Percentiles rank a stretch among this genome's conserved stretches.
Conservation (phyloP, 2,888 invertebrate genomes). For the Ceramica pisi region DNA sequence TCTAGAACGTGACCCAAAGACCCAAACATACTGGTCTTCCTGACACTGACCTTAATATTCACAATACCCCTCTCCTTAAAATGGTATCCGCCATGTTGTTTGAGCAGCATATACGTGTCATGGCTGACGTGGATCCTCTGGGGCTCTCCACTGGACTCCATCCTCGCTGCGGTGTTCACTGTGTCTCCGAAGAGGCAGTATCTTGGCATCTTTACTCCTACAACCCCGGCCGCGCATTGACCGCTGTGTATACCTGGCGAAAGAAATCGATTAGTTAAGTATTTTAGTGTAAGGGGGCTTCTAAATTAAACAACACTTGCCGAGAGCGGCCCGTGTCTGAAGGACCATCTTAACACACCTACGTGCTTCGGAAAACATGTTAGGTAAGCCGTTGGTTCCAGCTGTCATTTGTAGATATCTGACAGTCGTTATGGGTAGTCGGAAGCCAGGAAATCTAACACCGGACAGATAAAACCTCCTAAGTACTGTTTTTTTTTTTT, state of each 20-base stretch:
- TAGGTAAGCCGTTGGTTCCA: too few relatives aligned
- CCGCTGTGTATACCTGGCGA: conserved; percentile 89
- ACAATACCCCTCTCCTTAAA: conserved; percentile 94
- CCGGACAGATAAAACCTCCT: too few relatives aligned
- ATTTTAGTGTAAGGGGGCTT: not conserved
- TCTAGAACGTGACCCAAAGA: not conserved
- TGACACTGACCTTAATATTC: conserved; percentile 93
- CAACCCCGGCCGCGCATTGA: conserved; percentile 95
- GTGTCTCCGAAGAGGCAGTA: conserved; percentile 96
- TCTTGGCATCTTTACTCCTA: conserved; percentile 95
- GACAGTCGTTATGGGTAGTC: too few relatives aligned
- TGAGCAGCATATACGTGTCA: conserved; percentile 92
- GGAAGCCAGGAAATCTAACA: too few relatives aligned
- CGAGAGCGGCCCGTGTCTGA: too few relatives aligned
- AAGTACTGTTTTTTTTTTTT: too few relatives aligned
- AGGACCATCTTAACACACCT: too few relatives aligned
- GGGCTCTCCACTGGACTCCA: conserved; percentile 95
- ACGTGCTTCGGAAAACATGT: too few relatives aligned
- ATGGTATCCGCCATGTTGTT: conserved; percentile 93
- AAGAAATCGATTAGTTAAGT: not conserved
- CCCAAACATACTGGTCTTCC: not conserved
- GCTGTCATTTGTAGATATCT: too few relatives aligned
- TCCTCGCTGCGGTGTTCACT: conserved; percentile 95
- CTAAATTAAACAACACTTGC: too few relatives aligned
- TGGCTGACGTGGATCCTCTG: conserved; percentile 95